A percentile compares a stretch with the other conserved stretches of the same genome.
These are phyloP conservation scores for Zaprionus tsacasi DNA, from an alignment of 1,140 invertebrate genomes.

Conservation along the genomic window DNA sequence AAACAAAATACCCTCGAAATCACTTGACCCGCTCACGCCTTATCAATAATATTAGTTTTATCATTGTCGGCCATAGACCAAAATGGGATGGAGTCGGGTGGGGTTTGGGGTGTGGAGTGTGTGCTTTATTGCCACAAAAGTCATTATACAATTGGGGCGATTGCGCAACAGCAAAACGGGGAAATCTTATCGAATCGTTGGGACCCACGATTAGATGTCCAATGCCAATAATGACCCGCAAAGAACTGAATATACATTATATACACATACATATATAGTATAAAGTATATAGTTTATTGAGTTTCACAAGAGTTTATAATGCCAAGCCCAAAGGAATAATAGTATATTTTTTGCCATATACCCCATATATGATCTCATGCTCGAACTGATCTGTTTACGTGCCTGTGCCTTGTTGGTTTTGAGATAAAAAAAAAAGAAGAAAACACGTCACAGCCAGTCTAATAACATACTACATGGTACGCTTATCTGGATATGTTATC, in stretches of 20 bases:
- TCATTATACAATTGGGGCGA: slow-evolving; percentile 7
- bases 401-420: slow-evolving; percentile 4
- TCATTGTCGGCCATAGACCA: slow-evolving; percentile 2
- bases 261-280: too few relatives aligned
- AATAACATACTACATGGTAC: slow-evolving; percentile 6
- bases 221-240: slow-evolving; percentile 28
- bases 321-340: not conserved
- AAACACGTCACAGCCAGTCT: not conserved
- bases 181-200: slow-evolving; percentile 24
- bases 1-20: slow-evolving; percentile 1
- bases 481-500: slow-evolving; percentile 27
- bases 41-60: slow-evolving; percentile 31
- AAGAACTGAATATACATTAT: too few relatives aligned
- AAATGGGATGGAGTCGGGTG: too few relatives aligned
- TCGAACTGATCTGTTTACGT: slow-evolving; percentile 1
- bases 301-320: too few relatives aligned
- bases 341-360: not conserved
- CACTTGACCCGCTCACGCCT: slow-evolving; percentile 12
- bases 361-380: not conserved
- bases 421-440: not conserved
- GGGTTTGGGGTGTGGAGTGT: too few relatives aligned
- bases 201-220: slow-evolving; percentile 25
- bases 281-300: not conserved
- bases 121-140: not conserved
- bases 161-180: slow-evolving; percentile 7